phyloP scores from a whole-genome alignment of 2,113 vertebrate species.

The Melanerpes formicivorus region DNA sequence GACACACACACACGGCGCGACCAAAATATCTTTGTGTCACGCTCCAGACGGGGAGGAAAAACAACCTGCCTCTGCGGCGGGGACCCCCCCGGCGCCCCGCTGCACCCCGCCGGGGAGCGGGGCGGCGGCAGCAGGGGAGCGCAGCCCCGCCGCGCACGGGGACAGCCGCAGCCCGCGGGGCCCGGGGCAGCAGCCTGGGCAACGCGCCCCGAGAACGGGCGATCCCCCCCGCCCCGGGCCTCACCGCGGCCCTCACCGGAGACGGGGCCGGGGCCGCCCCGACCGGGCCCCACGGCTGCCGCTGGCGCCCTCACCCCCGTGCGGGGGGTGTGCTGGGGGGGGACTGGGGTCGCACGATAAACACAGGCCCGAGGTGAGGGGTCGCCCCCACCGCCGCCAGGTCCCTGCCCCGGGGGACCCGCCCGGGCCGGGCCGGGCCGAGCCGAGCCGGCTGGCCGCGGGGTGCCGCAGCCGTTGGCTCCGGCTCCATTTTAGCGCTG shows the following conservation, averaged over 20 bases:
- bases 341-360: not conserved
- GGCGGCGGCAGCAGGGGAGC: not conserved
- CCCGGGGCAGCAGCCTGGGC: not conserved
- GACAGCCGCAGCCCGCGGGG: not conserved
- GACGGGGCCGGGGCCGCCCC: not conserved
- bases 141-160: not conserved
- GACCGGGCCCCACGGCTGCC: not conserved
- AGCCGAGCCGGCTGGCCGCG: not conserved
- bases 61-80: conserved; percentile 1
- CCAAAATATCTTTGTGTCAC: conserved; percentile 47
- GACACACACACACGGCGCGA: not conserved
- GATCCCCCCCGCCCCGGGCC: not conserved
- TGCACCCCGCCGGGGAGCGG: not conserved
- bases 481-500: conserved; percentile 54
- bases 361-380: not conserved
- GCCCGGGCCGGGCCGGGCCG: not conserved
- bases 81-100: not conserved
- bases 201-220: not conserved
- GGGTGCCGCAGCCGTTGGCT: not conserved
- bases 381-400: not conserved
- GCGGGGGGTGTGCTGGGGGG: not conserved
- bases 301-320: not conserved
- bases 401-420: not conserved
- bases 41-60: not conserved
- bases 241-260: not conserved